Percentiles rank a stretch among this genome's conserved stretches.
These are phyloP conservation scores for Acyrthosiphon pisum DNA, from an alignment of 1,140 invertebrate genomes.

Conservation along the genomic window DNA sequence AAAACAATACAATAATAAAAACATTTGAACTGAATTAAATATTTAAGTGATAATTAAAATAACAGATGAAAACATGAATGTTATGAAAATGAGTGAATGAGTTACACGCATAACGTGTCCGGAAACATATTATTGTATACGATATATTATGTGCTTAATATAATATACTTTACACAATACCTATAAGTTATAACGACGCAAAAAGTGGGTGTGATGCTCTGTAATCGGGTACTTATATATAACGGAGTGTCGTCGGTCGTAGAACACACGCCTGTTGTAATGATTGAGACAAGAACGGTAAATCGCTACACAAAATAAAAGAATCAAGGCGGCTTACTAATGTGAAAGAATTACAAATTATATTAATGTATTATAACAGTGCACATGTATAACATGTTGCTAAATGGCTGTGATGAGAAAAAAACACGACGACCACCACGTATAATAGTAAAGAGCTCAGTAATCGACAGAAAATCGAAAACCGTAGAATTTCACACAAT, in stretches of 20 bases:
- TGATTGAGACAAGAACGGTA: background rate
- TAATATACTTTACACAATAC: background rate
- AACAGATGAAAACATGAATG: background rate
- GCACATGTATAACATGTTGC: too few relatives aligned
- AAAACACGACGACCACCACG: background rate
- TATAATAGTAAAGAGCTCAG: background rate
- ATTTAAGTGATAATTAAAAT: background rate
- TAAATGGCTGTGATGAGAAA: background rate
- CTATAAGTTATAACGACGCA: background rate
- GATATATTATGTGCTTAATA: background rate
- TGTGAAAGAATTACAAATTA: background rate
- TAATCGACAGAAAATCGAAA: background rate
- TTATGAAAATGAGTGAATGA: background rate
- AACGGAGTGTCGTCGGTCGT: background rate
- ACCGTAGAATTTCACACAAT: background rate
- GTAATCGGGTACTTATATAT: background rate
- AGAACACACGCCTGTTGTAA: background rate
- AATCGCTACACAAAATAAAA: background rate
- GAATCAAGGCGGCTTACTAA: background rate
- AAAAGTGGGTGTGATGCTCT: background rate
- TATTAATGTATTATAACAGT: background rate
- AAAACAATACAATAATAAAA: background rate
- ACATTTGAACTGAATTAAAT: background rate
- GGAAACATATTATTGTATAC: background rate
- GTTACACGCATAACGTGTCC: background rate